A percentile compares a stretch with the other conserved stretches of the same genome.
Evolutionary conservation across 2,888 invertebrate genomes (phyloP).

Genomic region (Acanthosepion esculentum): DNA sequence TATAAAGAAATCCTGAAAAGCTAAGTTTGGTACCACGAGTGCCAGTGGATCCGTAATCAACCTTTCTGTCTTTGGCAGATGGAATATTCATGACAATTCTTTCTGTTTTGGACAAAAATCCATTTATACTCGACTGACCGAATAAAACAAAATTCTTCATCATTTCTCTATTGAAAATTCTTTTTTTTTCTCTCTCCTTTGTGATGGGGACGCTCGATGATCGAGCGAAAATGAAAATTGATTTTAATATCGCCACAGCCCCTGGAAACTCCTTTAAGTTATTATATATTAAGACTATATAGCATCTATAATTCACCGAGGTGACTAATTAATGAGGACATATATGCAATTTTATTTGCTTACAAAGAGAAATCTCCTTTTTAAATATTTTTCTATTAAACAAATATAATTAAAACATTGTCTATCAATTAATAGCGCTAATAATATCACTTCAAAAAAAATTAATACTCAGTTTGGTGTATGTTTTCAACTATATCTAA

Average conservation of each 20-base stretch:
- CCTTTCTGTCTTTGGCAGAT: constrained; percentile 33
- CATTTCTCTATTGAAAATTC: background rate
- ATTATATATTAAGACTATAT: background rate
- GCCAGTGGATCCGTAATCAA: background rate
- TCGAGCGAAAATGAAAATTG: background rate
- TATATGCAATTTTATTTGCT: background rate
- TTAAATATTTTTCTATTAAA: too few relatives aligned
- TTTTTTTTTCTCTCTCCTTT: background rate
- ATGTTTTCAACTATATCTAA: too few relatives aligned
- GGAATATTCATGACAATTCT: constrained; percentile 7
- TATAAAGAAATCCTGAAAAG: background rate
- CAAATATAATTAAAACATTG: too few relatives aligned
- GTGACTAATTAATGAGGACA: background rate
- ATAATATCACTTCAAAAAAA: too few relatives aligned
- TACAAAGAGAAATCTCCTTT: too few relatives aligned
- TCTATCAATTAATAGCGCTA: too few relatives aligned
- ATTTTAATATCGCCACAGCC: background rate
- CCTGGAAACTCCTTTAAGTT: background rate
- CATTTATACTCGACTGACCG: background rate
- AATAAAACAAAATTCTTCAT: background rate
- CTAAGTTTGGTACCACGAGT: background rate
- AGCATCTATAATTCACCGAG: too few relatives aligned
- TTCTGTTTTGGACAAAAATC: background rate
- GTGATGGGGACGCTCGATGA: background rate
- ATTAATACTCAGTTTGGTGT: too few relatives aligned